phyloP scores from a whole-genome alignment of 2,888 invertebrate species.

The Pristionchus mayeri region DNA sequence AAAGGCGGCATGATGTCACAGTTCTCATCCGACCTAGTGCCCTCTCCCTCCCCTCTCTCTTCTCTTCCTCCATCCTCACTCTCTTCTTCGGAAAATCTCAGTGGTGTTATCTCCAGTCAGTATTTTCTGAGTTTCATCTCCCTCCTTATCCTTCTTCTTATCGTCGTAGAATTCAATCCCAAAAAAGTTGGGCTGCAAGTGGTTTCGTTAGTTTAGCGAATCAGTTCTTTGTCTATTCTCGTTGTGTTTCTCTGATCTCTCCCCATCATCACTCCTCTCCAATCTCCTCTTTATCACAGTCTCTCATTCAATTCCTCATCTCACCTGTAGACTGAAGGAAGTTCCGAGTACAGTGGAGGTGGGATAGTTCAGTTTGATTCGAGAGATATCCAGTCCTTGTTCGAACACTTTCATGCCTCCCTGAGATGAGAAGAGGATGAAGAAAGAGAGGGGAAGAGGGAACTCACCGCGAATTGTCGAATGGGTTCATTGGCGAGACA shows the following conservation, averaged over 20 bases:
- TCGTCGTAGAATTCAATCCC: slow-evolving; percentile 65
- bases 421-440: not conserved
- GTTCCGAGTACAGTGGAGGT: slow-evolving; percentile 68
- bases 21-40: too few relatives aligned
- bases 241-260: not conserved
- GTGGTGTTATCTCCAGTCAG: slow-evolving; percentile 48
- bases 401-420: slow-evolving; percentile 45
- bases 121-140: slow-evolving; percentile 6
- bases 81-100: not conserved
- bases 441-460: not conserved
- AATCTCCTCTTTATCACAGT: too few relatives aligned
- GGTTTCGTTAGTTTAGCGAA: not conserved
- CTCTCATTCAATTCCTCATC: too few relatives aligned
- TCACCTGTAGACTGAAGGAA: slow-evolving; percentile 63
- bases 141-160: not conserved
- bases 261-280: not conserved
- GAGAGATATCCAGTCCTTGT: slow-evolving; percentile 20
- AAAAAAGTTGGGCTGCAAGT: slow-evolving; percentile 69
- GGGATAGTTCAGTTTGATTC: slow-evolving; percentile 70
- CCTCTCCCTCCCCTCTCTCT: too few relatives aligned
- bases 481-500: slow-evolving; percentile 50
- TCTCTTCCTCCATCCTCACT: not conserved
- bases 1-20: too few relatives aligned
- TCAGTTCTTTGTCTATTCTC: not conserved
- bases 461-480: slow-evolving; percentile 42